Base-by-base conservation (phyloP, 2,797 vertebrate genomes). In the Hippopotamyrus pictus region DNA sequence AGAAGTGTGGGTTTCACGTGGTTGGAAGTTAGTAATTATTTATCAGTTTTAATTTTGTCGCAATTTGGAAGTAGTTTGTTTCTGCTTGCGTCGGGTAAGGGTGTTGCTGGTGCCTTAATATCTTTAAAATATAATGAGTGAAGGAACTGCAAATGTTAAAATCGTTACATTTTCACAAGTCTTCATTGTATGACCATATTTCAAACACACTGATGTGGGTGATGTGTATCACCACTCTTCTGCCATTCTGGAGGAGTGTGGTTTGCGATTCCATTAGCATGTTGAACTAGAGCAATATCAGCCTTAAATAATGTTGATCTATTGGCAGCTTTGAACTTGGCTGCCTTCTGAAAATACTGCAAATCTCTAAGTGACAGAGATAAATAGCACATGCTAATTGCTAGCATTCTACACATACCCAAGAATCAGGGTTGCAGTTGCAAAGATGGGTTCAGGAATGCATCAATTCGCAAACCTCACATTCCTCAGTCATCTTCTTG, bases 401-500 rank as follows among this genome's bases (percentile, higher is more conserved):
- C 88, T 89, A 88, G 46, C 85, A 89, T 91, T 86, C 89, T 88
- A 89, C 91, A 91, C 90, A 90, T 90, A 91, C 89, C 91, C 86
- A 41, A 84, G 83, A 76, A 89, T 76, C 76, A 22, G 19, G 48
- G 82, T 50, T 48, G 65, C 41, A 89, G 88, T 54, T 86, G 76
- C 59, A 76, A 88, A 92, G 91, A 89, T 89, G 90, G 92, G 88
- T 90, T 92, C 91, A 92, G 91, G 91, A 90, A 94, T 94, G 89
- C 94, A 92, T 94, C 94, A 94, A 90, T 50, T 88, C 91, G 93
- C 92, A 25, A 59, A 0, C 25, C 90, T 92, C 92, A 93, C 94
- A 92, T 88, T 92, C 89, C 93, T 91, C 91, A 93, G 91, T 93
- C 93, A 93, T 94, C 93, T 92, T 90, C 92, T 91, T 83, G 57